Percentiles rank a stretch among this genome's conserved stretches.
phyloP scores from a whole-genome alignment of 2,888 invertebrate genomes.

The Lampropteryx suffumata region DNA sequence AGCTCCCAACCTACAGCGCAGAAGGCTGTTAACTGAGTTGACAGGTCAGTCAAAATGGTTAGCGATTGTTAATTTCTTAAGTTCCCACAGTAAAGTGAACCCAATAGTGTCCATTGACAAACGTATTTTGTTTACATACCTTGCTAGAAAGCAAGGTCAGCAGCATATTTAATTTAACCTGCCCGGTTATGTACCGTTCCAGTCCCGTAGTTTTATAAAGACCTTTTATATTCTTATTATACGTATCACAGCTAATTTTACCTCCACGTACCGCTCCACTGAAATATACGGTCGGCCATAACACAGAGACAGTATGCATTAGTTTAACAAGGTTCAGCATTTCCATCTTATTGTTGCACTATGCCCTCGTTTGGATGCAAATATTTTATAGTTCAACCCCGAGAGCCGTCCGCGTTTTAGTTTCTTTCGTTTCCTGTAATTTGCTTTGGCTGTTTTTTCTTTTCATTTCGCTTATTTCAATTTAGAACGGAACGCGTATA shows the following conservation, averaged over 20 bases:
- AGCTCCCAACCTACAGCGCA: too few species aligned
- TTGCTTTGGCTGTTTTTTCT: conserved; percentile 58
- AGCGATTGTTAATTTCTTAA: too few species aligned
- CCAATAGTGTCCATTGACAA: too few species aligned
- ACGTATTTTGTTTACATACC: too few species aligned
- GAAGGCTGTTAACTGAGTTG: too few species aligned
- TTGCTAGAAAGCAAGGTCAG: too few species aligned
- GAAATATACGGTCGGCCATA: conserved; percentile 50
- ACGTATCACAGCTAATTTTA: conserved; percentile 41
- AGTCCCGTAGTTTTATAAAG: neutral
- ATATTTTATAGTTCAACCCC: conserved; percentile 72
- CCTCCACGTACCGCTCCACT: conserved; percentile 27
- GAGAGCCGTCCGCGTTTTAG: conserved; percentile 61
- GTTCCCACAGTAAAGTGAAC: too few species aligned
- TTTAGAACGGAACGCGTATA: conserved; percentile 61
- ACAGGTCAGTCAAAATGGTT: too few species aligned
- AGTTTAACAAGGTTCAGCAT: conserved; percentile 60
- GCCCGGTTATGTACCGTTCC: neutral
- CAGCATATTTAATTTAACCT: neutral
- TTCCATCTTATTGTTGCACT: conserved; percentile 74
- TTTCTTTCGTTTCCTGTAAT: conserved; percentile 70
- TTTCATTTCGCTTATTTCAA: conserved; percentile 63
- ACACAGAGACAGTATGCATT: conserved; percentile 56
- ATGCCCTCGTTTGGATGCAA: conserved; percentile 74
- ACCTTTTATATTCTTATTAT: conserved; percentile 14